A percentile compares a stretch with the other conserved stretches of the same genome.
Conservation (phyloP, 2,888 invertebrate species). For the Parascotia fuliginaria region DNA sequence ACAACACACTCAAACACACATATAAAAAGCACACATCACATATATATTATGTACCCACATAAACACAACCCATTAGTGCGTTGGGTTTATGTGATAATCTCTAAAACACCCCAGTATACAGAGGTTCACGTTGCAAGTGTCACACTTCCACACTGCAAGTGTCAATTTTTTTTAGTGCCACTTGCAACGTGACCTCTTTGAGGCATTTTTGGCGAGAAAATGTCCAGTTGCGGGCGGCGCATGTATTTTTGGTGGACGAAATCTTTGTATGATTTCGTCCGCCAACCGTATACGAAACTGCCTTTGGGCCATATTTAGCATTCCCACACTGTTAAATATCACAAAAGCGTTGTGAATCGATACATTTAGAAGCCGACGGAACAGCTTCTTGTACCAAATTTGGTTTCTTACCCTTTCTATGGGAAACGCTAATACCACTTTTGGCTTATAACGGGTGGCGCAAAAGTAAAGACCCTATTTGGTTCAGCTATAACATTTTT, state of each 20-base stretch:
- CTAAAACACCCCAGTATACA: neutral
- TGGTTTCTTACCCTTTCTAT: neutral
- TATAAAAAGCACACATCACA: too few relatives aligned
- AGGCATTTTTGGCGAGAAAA: neutral
- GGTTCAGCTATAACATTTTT: too few relatives aligned
- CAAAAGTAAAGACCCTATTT: too few relatives aligned
- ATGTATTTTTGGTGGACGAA: constrained; percentile 1
- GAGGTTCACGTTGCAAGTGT: neutral
- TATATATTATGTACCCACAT: neutral
- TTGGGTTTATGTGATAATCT: neutral
- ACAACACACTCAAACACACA: too few relatives aligned
- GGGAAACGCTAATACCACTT: too few relatives aligned
- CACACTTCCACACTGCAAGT: neutral
- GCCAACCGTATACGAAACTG: neutral
- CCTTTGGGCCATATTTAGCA: neutral
- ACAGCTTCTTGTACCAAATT: constrained; percentile 2
- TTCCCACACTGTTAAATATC: neutral
- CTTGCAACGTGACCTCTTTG: neutral
- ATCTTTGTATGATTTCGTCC: constrained; percentile 1
- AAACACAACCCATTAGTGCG: neutral
- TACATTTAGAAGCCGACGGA: constrained; percentile 1
- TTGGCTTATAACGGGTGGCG: too few relatives aligned
- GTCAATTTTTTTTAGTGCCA: neutral
- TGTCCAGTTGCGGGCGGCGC: neutral
- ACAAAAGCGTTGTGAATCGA: constrained; percentile 1